Conservation (phyloP, 2,888 invertebrate genomes). For the Scotopteryx bipunctaria region DNA sequence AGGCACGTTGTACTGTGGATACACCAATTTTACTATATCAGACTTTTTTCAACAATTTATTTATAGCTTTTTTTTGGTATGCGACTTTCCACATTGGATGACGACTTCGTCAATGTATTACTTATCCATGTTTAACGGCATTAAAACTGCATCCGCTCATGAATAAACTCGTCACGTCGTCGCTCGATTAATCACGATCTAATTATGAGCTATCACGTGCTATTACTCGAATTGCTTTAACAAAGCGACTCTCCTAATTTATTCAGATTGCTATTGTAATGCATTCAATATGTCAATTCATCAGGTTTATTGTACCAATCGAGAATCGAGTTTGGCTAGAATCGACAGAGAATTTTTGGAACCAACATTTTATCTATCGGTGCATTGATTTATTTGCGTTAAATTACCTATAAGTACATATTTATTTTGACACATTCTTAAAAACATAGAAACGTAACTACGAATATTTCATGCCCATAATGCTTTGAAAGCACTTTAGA, state of each 20-base stretch:
- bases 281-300: slow-evolving; percentile 23
- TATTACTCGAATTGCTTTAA: slow-evolving; percentile 29
- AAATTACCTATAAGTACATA: too few relatives aligned
- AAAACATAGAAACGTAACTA: background rate
- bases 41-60: too few relatives aligned
- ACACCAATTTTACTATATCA: too few relatives aligned
- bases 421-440: too few relatives aligned
- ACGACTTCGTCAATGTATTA: too few relatives aligned
- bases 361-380: too few relatives aligned
- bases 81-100: too few relatives aligned
- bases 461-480: too few relatives aligned
- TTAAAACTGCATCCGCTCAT: slow-evolving; percentile 28
- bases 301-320: background rate
- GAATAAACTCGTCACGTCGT: slow-evolving; percentile 28
- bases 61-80: too few relatives aligned
- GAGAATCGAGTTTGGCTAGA: background rate
- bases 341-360: background rate
- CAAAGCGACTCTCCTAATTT: slow-evolving; percentile 28
- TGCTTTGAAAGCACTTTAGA: slow-evolving; percentile 4
- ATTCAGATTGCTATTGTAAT: slow-evolving; percentile 21
- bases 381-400: too few relatives aligned
- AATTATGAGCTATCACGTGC: slow-evolving; percentile 24
- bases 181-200: slow-evolving; percentile 23
- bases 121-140: slow-evolving; percentile 23
- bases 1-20: too few relatives aligned